Evolutionary conservation across 1,140 invertebrate species (phyloP), one percentile per base, ranked within the genome.

Genomic region (Eurosta solidaginis): DNA sequence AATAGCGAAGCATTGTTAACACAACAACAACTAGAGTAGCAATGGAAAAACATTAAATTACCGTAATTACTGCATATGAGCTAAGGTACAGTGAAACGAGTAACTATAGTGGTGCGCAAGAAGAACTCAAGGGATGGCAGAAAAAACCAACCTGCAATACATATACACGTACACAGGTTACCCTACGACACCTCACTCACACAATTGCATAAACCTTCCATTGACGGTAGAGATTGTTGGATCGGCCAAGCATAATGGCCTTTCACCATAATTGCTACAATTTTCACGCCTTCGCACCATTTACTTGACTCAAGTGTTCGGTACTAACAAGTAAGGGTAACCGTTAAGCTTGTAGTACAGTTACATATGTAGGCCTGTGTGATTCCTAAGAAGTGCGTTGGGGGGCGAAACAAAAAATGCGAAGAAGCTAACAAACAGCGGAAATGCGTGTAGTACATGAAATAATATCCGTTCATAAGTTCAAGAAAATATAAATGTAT

Each of bases 221-320:
- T 10, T 6, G 10, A 6, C 25, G 49, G 3, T n/a, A 68, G 29
- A 6, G n/a, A 9, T 7, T 6, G 59, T 17, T n/a, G 5, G 2
- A 6, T 36, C 40, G 33, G 59, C 33, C 12, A 68, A 68, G 33
- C 27, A 40, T 6, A 20, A 0, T 7, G 3, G 59, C 33, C 40
- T 36, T n/a, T 68, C 40, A 27, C 33, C 59, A 14, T 68, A 68
- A 68, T 68, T 68, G 59, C 40, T 68, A n/a, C 33, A 68, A 68
- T 68, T 68, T 68, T 68, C 33, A 68, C 59, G 59, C 59, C 59
- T 68, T 68, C 59, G n/a, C 59, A 68, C 59, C 29, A 20, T 68
- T 42, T 36, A 68, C 6, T 36, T 27, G 59, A 68, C 59, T 68
- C 33, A 68, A 68, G 33, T 40, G 59, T 40, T 9, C 20, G 33